Base-by-base conservation (phyloP, 2,888 invertebrate species). In the Netelia fuscicornis region DNA sequence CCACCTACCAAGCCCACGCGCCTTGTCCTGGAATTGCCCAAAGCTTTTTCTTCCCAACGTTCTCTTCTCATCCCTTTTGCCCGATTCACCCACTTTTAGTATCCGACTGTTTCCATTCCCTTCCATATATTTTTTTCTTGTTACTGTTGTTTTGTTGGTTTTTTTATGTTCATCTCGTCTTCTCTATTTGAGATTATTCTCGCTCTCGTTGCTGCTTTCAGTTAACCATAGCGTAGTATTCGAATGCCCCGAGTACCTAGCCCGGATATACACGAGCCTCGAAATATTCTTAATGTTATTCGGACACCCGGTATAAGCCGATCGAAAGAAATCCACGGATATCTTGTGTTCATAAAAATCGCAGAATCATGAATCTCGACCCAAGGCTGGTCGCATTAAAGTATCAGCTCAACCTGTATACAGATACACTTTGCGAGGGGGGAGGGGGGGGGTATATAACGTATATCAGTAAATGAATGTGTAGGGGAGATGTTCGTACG, bases 241-340 rank as follows among this genome's bases (percentile, higher is more conserved):
- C 67, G 3, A 60, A 74, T 17, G 23, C 65, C 37, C 37, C 37
- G 37, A 37, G 37, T 6, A 8, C 37, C 37, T 37, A 37, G 37
- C 37, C 8, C 6, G 37, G 1, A 0, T 37, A 37, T 37, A 37
- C 37, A 13, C 20, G 54, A 72, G 17, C 11, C 52, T 58, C 52
- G 42, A 52, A 79, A 48, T 37, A 52, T 71, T 62, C 48, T 52
- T 17, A 62, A 60, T 70, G 58, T 23, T 70, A 58, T 70, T 44
- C 42, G 81, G 75, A 60, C 11, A 60, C 56, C 13, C 44, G 30
- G 13, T 13, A 30, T 10, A 52, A 78, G 13, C 11, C 64, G 48
- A 17, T 11, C 58, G 37, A 20, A 62, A 11, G 37, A 37, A 37
- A 6, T 5, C 37, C 37, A 37, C 6, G 37, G 6, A 37, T 37